A percentile compares a stretch with the other conserved stretches of the same genome.
These are phyloP conservation scores for Apotomis capreana DNA, from an alignment of 2,888 invertebrate genomes.

Conservation along the genomic window DNA sequence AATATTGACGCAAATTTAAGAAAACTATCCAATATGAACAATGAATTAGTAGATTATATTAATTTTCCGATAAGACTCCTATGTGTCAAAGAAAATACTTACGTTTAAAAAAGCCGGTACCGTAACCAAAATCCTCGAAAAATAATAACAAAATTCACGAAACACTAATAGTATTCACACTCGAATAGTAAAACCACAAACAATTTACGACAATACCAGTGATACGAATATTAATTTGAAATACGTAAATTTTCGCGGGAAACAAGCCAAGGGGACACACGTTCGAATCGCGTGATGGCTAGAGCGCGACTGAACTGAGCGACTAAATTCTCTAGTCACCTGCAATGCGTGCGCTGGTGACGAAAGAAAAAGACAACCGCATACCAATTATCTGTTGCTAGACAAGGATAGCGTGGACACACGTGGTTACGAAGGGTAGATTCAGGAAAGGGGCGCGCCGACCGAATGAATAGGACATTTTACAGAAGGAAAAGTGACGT, in stretches of 20 bases:
- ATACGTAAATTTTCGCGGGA: slow-evolving; percentile 80
- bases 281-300: slow-evolving; percentile 65
- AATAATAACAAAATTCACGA: slow-evolving; percentile 37
- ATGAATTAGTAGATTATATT: no score
- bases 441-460: slow-evolving; percentile 76
- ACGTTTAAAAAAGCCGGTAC: slow-evolving; percentile 47
- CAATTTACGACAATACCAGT: slow-evolving; percentile 10
- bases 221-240: slow-evolving; percentile 27
- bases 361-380: slow-evolving; percentile 56
- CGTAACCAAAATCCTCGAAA: slow-evolving; percentile 43
- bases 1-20: no score
- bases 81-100: slow-evolving; percentile 44
- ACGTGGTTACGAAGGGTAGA: slow-evolving; percentile 75
- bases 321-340: slow-evolving; percentile 60
- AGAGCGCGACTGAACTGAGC: slow-evolving; percentile 66
- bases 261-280: slow-evolving; percentile 55
- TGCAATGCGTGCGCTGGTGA: slow-evolving; percentile 81
- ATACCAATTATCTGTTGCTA: slow-evolving; percentile 42
- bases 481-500: slow-evolving; percentile 57
- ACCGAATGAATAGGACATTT: slow-evolving; percentile 38
- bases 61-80: background rate
- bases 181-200: slow-evolving; percentile 33
- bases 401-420: slow-evolving; percentile 63
- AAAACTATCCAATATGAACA: no score
- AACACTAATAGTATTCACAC: slow-evolving; percentile 35